These are phyloP conservation scores for Phoxinus phoxinus DNA, from an alignment of 2,113 vertebrate species.

Conservation along the genomic window DNA sequence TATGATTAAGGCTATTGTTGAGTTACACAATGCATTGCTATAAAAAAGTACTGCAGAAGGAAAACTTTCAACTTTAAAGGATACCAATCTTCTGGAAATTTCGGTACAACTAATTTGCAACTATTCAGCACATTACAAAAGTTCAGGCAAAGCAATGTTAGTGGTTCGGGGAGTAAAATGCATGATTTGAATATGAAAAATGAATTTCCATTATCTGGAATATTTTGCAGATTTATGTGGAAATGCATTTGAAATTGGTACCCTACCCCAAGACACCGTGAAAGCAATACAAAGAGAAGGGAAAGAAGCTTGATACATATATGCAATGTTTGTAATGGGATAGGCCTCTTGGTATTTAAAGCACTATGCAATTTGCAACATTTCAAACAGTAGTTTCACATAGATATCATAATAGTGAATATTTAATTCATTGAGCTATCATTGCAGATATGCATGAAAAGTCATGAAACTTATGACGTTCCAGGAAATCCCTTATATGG, in stretches of 20 bases:
- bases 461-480: too few species aligned
- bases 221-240: background rate
- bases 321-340: background rate
- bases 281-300: background rate
- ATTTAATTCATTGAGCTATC: background rate
- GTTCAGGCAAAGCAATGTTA: background rate
- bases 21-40: background rate
- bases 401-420: background rate
- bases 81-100: background rate
- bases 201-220: background rate
- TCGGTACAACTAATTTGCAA: background rate
- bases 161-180: background rate
- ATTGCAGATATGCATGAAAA: background rate
- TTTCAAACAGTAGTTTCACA: background rate
- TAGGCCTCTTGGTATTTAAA: background rate
- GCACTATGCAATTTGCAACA: background rate
- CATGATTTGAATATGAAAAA: background rate
- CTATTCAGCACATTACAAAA: background rate
- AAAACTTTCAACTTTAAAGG: background rate
- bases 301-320: background rate
- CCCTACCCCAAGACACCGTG: background rate
- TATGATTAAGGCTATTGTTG: constrained; percentile 29
- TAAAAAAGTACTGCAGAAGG: background rate
- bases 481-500: too few species aligned
- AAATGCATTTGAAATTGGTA: background rate